Base-by-base conservation (phyloP, 2,888 invertebrate species). In the Standfussiana lucernea region DNA sequence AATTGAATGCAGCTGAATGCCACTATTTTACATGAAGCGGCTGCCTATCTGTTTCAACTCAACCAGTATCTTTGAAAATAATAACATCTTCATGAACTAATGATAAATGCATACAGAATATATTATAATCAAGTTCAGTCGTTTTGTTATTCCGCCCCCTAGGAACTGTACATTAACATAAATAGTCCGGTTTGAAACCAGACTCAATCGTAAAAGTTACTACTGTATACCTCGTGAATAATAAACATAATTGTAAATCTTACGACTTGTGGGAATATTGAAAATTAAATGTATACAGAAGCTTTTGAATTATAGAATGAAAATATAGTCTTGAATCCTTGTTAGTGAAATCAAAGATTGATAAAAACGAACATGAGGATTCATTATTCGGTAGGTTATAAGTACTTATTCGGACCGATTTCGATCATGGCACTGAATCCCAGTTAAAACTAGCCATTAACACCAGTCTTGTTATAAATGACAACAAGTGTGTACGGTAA, bases 121-220 rank as follows among this genome's bases (percentile, higher is more conserved):
- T 42, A 50, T 21, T 42, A 79, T 42, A 75, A 75, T 82, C 47
- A 56, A 75, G 37, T 64, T 32, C 13, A 45, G 47, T 65, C 64
- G 28, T 82, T 79, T 72, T 75, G 76, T 79, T 79, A 75, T 59
- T 35, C 42, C 56, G 3, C 64, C 82, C 40, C 82, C 40, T 40
- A 75, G 74, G 62, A 67, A 35, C 59, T 50, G 72, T 35, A 69
- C 37, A 87, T 86, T 85, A 53, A 79, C 82, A 87, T 86, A 82
- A 82, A 79, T 68, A 77, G 68, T 79, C 59, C 79, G 72, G 72
- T 69, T 76, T 74, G 64, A 74, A 79, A 72, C 73, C 71, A 68
- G 68, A 50, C 64, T 47, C 67, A 69, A 82, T 87, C 79, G 76
- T 87, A 79, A 85, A 79, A 79, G 40, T 79, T 82, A 82, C 85